Evolutionary conservation across 2,888 invertebrate species (phyloP).

Genomic region (Unio delphinus): DNA sequence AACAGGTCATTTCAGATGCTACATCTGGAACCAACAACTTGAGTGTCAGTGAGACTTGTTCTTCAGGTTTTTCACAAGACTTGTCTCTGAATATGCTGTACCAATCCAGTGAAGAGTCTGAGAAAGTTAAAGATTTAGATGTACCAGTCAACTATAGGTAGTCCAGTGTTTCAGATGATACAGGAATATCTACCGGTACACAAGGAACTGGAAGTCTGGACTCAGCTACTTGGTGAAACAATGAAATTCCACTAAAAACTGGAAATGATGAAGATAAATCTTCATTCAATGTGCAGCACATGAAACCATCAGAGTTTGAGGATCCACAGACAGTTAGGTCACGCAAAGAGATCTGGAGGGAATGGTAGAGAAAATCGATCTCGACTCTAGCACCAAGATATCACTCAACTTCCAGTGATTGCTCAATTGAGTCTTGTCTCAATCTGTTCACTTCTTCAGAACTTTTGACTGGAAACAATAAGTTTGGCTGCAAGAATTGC

Average conservation of each 20-base stretch:
- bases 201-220: too few species aligned
- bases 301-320: not conserved
- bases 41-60: not conserved
- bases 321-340: slow-evolving; percentile 4
- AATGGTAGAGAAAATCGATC: slow-evolving; percentile 35
- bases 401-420: slow-evolving; percentile 73
- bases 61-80: not conserved
- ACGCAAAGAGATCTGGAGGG: slow-evolving; percentile 28
- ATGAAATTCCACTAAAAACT: not conserved
- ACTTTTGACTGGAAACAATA: slow-evolving; percentile 91
- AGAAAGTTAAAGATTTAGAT: too few species aligned
- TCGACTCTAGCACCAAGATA: slow-evolving; percentile 72
- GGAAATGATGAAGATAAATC: slow-evolving; percentile 3
- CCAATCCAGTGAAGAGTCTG: too few species aligned
- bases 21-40: too few species aligned
- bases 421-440: slow-evolving; percentile 85
- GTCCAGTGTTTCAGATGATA: too few species aligned
- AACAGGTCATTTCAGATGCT: not conserved
- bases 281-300: not conserved
- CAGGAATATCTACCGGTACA: too few species aligned
- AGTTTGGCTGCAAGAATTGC: slow-evolving; percentile 93
- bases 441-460: slow-evolving; percentile 94
- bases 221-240: too few species aligned
- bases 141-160: too few species aligned
- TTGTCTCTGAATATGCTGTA: too few species aligned